These are phyloP conservation scores for Stictonetta naevosa DNA, from an alignment of 2,113 vertebrate species.

Conservation along the genomic window DNA sequence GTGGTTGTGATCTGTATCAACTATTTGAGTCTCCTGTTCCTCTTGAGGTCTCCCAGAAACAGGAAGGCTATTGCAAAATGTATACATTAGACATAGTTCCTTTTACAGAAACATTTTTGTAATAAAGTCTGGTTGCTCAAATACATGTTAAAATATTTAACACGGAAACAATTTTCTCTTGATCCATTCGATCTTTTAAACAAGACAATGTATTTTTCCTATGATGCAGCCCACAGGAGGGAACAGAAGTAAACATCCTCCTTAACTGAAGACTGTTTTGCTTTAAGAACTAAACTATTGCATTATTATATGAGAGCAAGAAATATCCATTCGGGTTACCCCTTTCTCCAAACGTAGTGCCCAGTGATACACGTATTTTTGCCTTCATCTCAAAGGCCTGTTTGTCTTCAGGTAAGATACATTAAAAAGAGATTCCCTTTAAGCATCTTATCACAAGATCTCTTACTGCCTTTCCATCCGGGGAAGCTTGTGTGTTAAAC, in stretches of 20 bases:
- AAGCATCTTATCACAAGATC: background rate
- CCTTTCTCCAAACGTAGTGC: slow-evolving; percentile 30
- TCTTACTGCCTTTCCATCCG: slow-evolving; percentile 34
- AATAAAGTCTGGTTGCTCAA: slow-evolving; percentile 68
- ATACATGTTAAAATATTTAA: slow-evolving; percentile 74
- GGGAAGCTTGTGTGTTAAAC: slow-evolving; percentile 39
- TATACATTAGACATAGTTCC: slow-evolving; percentile 63
- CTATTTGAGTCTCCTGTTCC: slow-evolving; percentile 31
- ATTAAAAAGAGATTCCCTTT: background rate
- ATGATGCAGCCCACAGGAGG: slow-evolving; percentile 53
- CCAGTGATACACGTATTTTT: background rate
- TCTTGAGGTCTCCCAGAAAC: slow-evolving; percentile 48
- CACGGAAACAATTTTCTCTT: slow-evolving; percentile 71
- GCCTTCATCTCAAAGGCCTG: slow-evolving; percentile 6
- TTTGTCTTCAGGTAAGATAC: slow-evolving; percentile 26
- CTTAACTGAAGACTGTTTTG: slow-evolving; percentile 28
- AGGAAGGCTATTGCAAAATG: slow-evolving; percentile 61
- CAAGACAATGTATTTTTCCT: slow-evolving; percentile 66
- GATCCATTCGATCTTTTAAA: slow-evolving; percentile 73
- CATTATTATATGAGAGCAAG: slow-evolving; percentile 49
- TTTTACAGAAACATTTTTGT: slow-evolving; percentile 71
- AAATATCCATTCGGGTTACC: slow-evolving; percentile 14
- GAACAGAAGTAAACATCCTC: slow-evolving; percentile 59
- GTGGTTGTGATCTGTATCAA: slow-evolving; percentile 12
- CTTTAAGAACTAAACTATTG: slow-evolving; percentile 61